Evolutionary conservation across 2,888 invertebrate genomes (phyloP).

Genomic region (Papilio protenor): DNA sequence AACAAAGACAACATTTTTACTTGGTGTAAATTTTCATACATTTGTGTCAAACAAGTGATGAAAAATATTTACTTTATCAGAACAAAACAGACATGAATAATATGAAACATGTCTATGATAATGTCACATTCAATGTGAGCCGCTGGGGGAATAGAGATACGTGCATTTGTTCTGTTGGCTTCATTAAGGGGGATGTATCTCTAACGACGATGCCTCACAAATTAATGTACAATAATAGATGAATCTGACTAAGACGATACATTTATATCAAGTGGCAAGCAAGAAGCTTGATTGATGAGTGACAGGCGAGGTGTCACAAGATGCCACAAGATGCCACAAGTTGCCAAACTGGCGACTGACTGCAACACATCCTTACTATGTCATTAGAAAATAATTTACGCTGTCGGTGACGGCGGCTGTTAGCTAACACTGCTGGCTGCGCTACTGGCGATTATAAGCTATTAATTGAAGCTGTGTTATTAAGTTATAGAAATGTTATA

Average conservation of each 20-base stretch:
- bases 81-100: background rate
- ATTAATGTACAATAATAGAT: no score
- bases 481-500: no score
- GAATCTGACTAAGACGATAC: background rate
- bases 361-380: background rate
- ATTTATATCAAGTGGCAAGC: background rate
- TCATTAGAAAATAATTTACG: constrained; percentile 16
- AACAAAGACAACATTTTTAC: background rate
- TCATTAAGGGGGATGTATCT: no score
- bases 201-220: no score
- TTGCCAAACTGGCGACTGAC: background rate
- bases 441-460: background rate
- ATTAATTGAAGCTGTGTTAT: background rate
- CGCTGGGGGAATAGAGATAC: no score
- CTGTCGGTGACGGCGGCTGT: background rate
- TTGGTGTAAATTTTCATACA: constrained; percentile 1
- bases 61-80: background rate
- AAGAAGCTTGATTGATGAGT: background rate
- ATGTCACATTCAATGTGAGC: no score
- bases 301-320: background rate
- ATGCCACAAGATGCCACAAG: background rate
- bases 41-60: background rate
- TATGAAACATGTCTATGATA: background rate
- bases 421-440: background rate
- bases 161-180: no score